A percentile compares a stretch with the other conserved stretches of the same genome.
Evolutionary conservation across 2,797 vertebrate species (phyloP).

Genomic region (Chiroxiphia lanceolata): DNA sequence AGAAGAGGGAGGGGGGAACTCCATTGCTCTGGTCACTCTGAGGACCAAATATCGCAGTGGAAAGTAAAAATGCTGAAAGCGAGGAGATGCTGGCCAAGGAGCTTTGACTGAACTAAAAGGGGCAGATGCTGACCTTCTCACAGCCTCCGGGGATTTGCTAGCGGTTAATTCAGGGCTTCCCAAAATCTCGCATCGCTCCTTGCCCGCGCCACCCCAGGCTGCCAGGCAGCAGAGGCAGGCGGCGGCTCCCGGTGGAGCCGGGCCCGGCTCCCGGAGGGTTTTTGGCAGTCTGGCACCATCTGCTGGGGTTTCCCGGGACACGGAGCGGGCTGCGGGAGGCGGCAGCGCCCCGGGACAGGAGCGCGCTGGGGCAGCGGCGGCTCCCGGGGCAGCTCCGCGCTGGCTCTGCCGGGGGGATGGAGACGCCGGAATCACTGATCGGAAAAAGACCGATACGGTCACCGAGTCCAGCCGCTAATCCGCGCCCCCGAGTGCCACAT

Average conservation of each 20-base stretch:
- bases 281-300: slow-evolving; percentile 50
- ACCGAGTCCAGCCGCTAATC: background rate
- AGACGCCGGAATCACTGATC: rapidly evolving
- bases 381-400: rapidly evolving
- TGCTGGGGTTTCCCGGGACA: slow-evolving; percentile 34
- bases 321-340: background rate
- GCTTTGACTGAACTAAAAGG: background rate
- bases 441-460: background rate
- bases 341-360: background rate
- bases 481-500: background rate
- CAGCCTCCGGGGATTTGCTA: background rate
- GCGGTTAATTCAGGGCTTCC: background rate
- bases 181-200: background rate
- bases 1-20: background rate
- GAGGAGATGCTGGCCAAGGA: background rate
- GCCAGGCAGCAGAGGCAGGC: background rate
- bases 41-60: background rate
- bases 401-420: background rate
- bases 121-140: background rate
- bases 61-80: background rate
- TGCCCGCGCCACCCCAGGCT: too few relatives aligned
- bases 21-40: background rate
- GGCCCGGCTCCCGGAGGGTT: slow-evolving; percentile 44
- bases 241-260: background rate
- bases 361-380: background rate